These are phyloP conservation scores for Scaeva pyrastri DNA, from an alignment of 2,888 invertebrate species.

Conservation along the genomic window DNA sequence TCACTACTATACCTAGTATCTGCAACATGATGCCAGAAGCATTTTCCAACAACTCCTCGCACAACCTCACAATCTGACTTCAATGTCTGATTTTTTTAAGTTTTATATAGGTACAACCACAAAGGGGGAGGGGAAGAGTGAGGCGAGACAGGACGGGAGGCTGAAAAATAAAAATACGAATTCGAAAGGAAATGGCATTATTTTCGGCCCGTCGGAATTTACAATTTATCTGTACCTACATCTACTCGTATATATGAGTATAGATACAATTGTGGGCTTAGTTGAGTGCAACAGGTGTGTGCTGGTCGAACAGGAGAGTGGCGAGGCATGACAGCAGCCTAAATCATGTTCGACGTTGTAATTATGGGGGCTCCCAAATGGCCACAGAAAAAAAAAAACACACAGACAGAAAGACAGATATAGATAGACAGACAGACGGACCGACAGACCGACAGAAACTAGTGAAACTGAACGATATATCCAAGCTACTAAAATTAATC, in stretches of 20 bases:
- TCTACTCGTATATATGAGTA: conserved; percentile 31
- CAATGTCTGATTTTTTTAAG: neutral
- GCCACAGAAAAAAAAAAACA: conserved; percentile 27
- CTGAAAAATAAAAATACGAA: conserved; percentile 28
- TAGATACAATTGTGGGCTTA: neutral
- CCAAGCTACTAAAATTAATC: conserved; percentile 59
- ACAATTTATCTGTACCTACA: conserved; percentile 68
- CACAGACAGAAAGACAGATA: conserved; percentile 6
- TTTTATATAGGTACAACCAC: neutral
- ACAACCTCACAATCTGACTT: conserved; percentile 7
- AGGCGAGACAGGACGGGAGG: neutral
- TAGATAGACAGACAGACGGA: neutral
- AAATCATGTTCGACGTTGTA: conserved; percentile 76
- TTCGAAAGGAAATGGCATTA: conserved; percentile 76
- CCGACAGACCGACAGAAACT: neutral
- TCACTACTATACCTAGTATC: neutral
- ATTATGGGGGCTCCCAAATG: conserved; percentile 72
- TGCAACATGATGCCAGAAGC: conserved; percentile 56
- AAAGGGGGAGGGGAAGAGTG: neutral
- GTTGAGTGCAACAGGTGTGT: conserved; percentile 68
- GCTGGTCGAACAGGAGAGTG: conserved; percentile 55
- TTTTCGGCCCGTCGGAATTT: conserved; percentile 74
- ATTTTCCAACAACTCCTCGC: conserved; percentile 35
- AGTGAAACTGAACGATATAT: conserved; percentile 38
- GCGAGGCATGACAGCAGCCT: conserved; percentile 73